A percentile compares a stretch with the other conserved stretches of the same genome.
Evolutionary conservation across 2,888 invertebrate genomes (phyloP).

Genomic region (Alitta virens): DNA sequence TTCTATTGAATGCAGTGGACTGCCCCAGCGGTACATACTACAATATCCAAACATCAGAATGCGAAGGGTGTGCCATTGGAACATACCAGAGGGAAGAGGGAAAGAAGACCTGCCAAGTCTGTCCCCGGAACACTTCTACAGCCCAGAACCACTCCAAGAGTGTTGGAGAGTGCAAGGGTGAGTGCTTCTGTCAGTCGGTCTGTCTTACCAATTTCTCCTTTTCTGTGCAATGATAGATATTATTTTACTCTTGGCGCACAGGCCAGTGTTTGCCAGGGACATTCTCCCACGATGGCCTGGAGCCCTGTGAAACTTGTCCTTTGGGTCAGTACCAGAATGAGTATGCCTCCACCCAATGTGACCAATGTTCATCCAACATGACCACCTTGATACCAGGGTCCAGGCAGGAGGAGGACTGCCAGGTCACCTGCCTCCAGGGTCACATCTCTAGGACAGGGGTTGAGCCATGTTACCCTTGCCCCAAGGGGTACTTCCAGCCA

Average conservation of each 20-base stretch:
- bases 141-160: constrained; percentile 57
- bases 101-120: constrained; percentile 62
- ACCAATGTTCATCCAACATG: constrained; percentile 49
- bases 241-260: constrained; percentile 29
- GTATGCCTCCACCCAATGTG: constrained; percentile 52
- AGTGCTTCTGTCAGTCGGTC: no score
- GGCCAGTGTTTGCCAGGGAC: constrained; percentile 58
- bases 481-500: constrained; percentile 57
- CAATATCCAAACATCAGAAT: constrained; percentile 60
- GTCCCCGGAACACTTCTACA: constrained; percentile 65
- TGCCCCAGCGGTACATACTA: constrained; percentile 69
- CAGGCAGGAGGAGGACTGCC: constrained; percentile 59
- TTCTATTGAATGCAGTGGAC: constrained; percentile 59
- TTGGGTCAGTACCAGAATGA: constrained; percentile 53
- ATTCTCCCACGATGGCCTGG: constrained; percentile 56
- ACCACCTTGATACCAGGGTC: constrained; percentile 57
- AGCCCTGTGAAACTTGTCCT: constrained; percentile 57
- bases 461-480: constrained; percentile 63
- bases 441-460: constrained; percentile 59
- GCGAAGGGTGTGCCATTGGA: constrained; percentile 65
- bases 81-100: constrained; percentile 65
- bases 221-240: no score
- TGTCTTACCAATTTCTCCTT: no score
- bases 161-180: constrained; percentile 57
- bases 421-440: constrained; percentile 64